These are phyloP conservation scores for Stomatorhinus ivindoensis DNA, from an alignment of 2,113 vertebrate genomes.

Conservation along the genomic window DNA sequence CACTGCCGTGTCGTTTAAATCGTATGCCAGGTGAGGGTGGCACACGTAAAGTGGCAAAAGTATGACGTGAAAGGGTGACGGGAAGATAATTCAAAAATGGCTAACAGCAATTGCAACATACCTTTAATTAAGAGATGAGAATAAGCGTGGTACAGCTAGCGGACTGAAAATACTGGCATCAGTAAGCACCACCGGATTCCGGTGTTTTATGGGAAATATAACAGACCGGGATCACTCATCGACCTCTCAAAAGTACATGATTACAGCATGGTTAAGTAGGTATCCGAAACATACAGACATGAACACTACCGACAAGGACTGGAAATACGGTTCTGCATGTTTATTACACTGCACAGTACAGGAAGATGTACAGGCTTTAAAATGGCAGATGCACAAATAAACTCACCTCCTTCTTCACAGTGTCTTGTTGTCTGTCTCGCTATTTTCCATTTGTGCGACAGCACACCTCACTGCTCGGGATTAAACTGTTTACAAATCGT, in stretches of 20 bases:
- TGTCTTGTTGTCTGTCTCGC: neutral
- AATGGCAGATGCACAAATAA: constrained; percentile 2
- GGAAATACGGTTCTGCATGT: neutral
- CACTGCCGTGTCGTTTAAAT: neutral
- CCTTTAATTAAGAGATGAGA: neutral
- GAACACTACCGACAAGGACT: neutral
- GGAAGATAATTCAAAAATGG: neutral
- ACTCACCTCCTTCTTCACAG: constrained; percentile 24
- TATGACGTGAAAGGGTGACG: neutral
- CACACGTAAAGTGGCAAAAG: neutral
- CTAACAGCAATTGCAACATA: neutral
- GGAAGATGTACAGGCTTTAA: neutral
- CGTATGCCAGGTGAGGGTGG: neutral
- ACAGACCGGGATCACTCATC: neutral
- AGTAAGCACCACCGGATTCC: neutral
- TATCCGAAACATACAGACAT: neutral
- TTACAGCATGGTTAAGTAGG: neutral
- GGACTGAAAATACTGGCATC: neutral
- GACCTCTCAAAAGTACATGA: neutral
- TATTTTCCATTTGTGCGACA: constrained; percentile 13
- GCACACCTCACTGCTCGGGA: constrained; percentile 13
- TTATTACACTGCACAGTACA: neutral
- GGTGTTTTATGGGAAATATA: neutral
- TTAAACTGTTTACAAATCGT: constrained; percentile 25
- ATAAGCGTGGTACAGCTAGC: neutral